A percentile compares a stretch with the other conserved stretches of the same genome.
Conservation (phyloP, 2,113 vertebrate species). For the Panthera tigris region DNA sequence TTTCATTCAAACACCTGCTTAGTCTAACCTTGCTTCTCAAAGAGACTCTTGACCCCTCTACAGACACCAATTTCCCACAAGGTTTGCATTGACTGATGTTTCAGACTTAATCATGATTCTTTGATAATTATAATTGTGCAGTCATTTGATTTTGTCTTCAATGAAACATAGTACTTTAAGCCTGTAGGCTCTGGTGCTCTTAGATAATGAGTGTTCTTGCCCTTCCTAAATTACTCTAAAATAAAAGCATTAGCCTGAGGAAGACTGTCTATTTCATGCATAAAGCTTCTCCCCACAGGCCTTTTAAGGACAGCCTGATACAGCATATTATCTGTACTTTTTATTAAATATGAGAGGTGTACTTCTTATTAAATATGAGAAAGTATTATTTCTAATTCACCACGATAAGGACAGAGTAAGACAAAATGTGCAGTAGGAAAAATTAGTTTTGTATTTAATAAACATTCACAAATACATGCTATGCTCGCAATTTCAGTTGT, state of each 20-base stretch:
- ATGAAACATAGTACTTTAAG: not conserved
- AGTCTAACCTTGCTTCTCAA: not conserved
- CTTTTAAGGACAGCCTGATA: not conserved
- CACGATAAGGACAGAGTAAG: not conserved
- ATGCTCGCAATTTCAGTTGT: not conserved
- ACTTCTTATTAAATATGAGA: not conserved
- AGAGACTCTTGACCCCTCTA: not conserved
- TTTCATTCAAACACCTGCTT: not conserved
- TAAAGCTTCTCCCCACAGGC: not conserved
- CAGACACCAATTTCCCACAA: not conserved
- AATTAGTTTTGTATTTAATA: not conserved
- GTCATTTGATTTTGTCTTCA: constrained; percentile 38
- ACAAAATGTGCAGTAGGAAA: not conserved
- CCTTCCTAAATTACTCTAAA: not conserved
- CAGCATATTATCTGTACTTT: not conserved
- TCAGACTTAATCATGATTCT: constrained; percentile 27
- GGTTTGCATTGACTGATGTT: not conserved
- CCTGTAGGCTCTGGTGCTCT: not conserved
- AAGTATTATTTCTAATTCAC: not conserved
- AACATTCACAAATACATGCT: not conserved
- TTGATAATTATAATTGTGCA: not conserved
- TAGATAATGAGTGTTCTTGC: not conserved
- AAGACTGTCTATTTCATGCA: not conserved
- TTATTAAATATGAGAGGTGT: not conserved
- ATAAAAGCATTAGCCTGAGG: not conserved